Evolutionary conservation across 2,797 vertebrate genomes (phyloP), one percentile per base, ranked within the genome.

Genomic region (Mormyrus proboscirostris): DNA sequence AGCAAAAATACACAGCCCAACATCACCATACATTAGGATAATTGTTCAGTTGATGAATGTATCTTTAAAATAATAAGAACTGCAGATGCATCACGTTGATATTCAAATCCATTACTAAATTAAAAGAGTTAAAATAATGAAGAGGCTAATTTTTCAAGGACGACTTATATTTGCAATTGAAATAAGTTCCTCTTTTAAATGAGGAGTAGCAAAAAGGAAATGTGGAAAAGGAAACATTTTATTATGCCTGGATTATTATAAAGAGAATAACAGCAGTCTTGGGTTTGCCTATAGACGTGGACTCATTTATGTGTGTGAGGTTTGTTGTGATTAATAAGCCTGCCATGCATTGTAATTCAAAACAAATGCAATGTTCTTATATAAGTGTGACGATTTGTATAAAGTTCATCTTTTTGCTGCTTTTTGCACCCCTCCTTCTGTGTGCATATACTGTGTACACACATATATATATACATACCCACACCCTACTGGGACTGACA

Each of bases 81-180:
- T 88, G 19, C 53, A 88, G 38, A 57, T 88, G 25, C 16, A 88
- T 53, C 86, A 38, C 84, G 29, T 86, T 44, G 38, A 86, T 53
- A 86, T 86, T 86, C 47, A 29, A 53, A 22, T 51, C 83, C 50
- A 33, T 51, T 86, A 86, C 47, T 49, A 51, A 86, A 86, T 86
- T n/a, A 86, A 86, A 55, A 53, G 22, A 51, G 83, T 53, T 86
- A 86, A 86, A 86, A 86, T 53, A 86, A 86, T 7, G 50, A 29
- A 49, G 5, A 10, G 47, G 29, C 50, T 5, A 51, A 51, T 51
- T 86, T 86, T 53, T 86, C 50, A 86, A 86, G 47, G 50, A 55
- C 12, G 2, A 19, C 19, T 38, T 38, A 53, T 53, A 86, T 79
- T 86, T 55, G 22, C 83, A 85, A 85, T 50, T 85, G 51, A 53